Evolutionary conservation across 1,140 invertebrate species (phyloP).

Genomic region (Hyles euphorbiae): DNA sequence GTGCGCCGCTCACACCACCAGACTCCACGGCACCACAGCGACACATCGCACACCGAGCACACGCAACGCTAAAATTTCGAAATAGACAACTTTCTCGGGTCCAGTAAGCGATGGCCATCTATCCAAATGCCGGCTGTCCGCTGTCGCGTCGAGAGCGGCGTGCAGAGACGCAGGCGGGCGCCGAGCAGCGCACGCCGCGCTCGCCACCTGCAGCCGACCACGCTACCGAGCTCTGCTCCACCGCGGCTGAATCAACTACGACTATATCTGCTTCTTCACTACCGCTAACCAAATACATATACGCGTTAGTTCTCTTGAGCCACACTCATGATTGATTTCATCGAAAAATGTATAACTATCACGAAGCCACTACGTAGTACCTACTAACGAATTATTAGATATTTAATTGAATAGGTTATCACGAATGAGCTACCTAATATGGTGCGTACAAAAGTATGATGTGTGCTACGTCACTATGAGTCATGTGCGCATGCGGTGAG

Average conservation of each 20-base stretch:
- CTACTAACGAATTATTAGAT: conserved; percentile 7
- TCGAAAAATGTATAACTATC: background rate
- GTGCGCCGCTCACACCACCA: conserved; percentile 46
- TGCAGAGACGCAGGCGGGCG: conserved; percentile 23
- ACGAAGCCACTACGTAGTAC: background rate
- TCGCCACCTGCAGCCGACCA: too few relatives aligned
- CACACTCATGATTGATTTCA: background rate
- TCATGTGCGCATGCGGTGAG: conserved; percentile 48
- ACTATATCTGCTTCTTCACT: too few relatives aligned
- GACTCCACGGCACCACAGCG: conserved; percentile 65
- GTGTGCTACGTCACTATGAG: conserved; percentile 50
- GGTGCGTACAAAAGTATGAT: conserved; percentile 37
- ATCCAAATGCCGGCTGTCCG: conserved; percentile 34
- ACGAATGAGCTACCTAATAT: conserved; percentile 35
- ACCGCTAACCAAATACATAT: too few relatives aligned
- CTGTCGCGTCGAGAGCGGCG: conserved; percentile 32
- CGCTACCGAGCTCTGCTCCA: too few relatives aligned
- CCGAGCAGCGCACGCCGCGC: conserved; percentile 3
- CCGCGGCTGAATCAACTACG: too few relatives aligned
- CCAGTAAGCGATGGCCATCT: conserved; percentile 47
- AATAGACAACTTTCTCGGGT: conserved; percentile 65
- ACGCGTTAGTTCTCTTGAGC: too few relatives aligned
- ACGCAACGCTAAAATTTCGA: conserved; percentile 66
- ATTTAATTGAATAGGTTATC: conserved; percentile 24
- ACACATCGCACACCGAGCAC: conserved; percentile 58